Percentiles rank a stretch among this genome's conserved stretches.
Evolutionary conservation across 2,888 invertebrate species (phyloP).

Genomic region (Orchesella flavescens): DNA sequence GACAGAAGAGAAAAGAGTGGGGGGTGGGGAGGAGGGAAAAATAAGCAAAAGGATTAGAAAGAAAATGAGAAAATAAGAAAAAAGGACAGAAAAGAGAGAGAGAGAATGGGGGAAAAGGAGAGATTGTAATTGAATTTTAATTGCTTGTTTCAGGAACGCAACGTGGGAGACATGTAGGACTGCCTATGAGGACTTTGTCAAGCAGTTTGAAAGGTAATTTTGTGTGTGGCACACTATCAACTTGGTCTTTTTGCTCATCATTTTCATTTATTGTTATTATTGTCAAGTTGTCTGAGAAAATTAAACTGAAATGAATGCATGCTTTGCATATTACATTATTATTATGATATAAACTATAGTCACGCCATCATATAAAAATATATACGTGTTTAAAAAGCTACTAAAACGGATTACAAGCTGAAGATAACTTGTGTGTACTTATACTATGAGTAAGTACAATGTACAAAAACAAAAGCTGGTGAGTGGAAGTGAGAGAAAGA

Average conservation of each 20-base stretch:
- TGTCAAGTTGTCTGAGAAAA: slow-evolving; percentile 59
- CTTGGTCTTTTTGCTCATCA: slow-evolving; percentile 24
- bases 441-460: neutral
- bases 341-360: neutral
- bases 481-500: neutral
- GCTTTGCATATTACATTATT: no score
- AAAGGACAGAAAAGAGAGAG: slow-evolving; percentile 33
- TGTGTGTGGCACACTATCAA: slow-evolving; percentile 19
- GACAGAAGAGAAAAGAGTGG: neutral
- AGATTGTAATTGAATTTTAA: slow-evolving; percentile 72
- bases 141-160: slow-evolving; percentile 77
- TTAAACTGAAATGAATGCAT: slow-evolving; percentile 52
- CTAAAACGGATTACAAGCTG: neutral
- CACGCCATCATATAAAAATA: neutral
- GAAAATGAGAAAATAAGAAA: slow-evolving; percentile 35
- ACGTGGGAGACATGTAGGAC: slow-evolving; percentile 97
- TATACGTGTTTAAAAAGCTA: neutral
- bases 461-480: neutral
- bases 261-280: slow-evolving; percentile 60
- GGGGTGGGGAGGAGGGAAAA: slow-evolving; percentile 19
- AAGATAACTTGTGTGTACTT: neutral
- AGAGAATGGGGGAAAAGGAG: slow-evolving; percentile 40
- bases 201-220: slow-evolving; percentile 93
- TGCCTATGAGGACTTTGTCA: slow-evolving; percentile 95
- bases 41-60: slow-evolving; percentile 31